These are phyloP conservation scores for Rhopalosiphum nymphaeae DNA, from an alignment of 2,888 invertebrate species.

Conservation along the genomic window DNA sequence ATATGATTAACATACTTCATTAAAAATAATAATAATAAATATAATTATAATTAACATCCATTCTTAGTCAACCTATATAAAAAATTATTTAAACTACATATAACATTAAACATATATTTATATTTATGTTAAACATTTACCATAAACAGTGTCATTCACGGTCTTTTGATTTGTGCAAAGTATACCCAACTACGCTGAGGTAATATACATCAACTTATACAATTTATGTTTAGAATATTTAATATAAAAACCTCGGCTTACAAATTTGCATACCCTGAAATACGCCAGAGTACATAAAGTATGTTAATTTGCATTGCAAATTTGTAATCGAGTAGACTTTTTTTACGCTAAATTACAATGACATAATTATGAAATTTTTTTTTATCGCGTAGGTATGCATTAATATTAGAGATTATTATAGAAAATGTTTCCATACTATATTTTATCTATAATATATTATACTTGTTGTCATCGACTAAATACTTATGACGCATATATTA, in stretches of 20 bases:
- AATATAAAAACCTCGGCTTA: not conserved
- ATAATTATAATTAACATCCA: not conserved
- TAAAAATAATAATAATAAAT: not conserved
- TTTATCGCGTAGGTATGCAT: not conserved
- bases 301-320: not conserved
- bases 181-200: not conserved
- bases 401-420: not conserved
- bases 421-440: not conserved
- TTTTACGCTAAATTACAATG: not conserved
- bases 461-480: not conserved
- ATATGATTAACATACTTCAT: not conserved
- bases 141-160: not conserved
- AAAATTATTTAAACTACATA: not conserved
- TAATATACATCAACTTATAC: not conserved
- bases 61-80: not conserved
- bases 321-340: not conserved
- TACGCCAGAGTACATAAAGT: not conserved
- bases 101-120: not conserved
- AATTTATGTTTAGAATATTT: not conserved
- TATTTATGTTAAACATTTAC: not conserved
- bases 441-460: not conserved
- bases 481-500: not conserved
- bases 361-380: not conserved
- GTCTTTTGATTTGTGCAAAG: not conserved
- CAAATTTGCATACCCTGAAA: not conserved